Evolutionary conservation across 2,113 vertebrate genomes (phyloP).

Genomic region (Colossoma macropomum): DNA sequence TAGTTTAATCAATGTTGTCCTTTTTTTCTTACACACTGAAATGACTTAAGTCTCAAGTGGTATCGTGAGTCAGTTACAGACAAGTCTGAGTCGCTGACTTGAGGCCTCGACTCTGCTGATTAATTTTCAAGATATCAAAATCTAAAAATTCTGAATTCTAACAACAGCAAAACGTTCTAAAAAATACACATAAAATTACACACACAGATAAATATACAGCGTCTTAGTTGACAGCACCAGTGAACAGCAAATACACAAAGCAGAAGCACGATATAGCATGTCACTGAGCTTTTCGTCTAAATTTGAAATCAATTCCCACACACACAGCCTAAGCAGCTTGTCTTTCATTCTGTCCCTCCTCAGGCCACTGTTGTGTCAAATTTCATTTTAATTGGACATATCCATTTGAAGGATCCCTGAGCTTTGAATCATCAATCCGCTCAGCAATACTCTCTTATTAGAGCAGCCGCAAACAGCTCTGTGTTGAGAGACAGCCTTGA

Average conservation of each 20-base stretch:
- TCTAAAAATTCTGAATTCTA: too few relatives aligned
- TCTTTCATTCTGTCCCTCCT: slow-evolving; percentile 30
- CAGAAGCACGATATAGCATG: neutral
- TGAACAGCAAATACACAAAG: neutral
- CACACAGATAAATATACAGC: neutral
- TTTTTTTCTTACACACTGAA: too few relatives aligned
- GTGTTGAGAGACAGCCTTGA: slow-evolving; percentile 29
- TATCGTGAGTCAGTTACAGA: too few relatives aligned
- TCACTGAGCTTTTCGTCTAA: slow-evolving; percentile 5
- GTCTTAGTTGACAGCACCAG: slow-evolving; percentile 19
- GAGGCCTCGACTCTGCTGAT: too few relatives aligned
- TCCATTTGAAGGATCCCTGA: slow-evolving; percentile 36
- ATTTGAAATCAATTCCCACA: slow-evolving; percentile 18
- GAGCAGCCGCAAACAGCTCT: slow-evolving; percentile 7
- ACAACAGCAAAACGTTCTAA: too few relatives aligned
- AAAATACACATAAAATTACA: too few relatives aligned
- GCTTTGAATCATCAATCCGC: slow-evolving; percentile 46
- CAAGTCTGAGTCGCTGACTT: too few relatives aligned
- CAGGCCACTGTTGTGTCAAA: slow-evolving; percentile 40
- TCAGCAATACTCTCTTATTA: slow-evolving; percentile 44
- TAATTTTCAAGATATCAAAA: too few relatives aligned
- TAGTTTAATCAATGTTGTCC: too few relatives aligned
- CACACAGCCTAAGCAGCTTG: slow-evolving; percentile 16
- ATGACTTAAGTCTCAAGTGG: too few relatives aligned
- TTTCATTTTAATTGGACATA: slow-evolving; percentile 54